Conservation (phyloP, 2,888 invertebrate species). For the Perdita meconis region DNA sequence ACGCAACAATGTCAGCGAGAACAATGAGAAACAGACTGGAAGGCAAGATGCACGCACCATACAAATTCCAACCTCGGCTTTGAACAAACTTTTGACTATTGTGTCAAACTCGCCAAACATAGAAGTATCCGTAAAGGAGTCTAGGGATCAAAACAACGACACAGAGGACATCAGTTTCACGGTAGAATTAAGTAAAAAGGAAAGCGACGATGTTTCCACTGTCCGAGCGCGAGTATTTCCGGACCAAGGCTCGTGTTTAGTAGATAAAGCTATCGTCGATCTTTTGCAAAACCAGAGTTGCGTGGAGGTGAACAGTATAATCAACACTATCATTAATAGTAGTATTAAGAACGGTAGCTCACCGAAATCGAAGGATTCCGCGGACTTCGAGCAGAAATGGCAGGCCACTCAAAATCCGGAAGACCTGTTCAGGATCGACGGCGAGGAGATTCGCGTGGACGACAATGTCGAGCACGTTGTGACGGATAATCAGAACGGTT, state of each 20-base stretch:
- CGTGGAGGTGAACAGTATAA: constrained; percentile 78
- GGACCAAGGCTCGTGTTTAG: constrained; percentile 81
- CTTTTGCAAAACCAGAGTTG: constrained; percentile 79
- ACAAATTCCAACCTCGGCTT: constrained; percentile 80
- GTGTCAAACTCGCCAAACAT: constrained; percentile 79
- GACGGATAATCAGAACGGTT: constrained; percentile 78
- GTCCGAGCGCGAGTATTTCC: constrained; percentile 82
- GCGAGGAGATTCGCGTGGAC: constrained; percentile 82
- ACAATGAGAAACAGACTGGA: constrained; percentile 33
- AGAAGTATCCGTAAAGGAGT: constrained; percentile 81
- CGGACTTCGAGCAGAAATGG: constrained; percentile 76
- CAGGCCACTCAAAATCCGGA: constrained; percentile 79
- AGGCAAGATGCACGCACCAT: constrained; percentile 74
- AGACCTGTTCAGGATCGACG: constrained; percentile 80
- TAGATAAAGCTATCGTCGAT: constrained; percentile 79
- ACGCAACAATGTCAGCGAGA: constrained; percentile 48
- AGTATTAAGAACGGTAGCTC: constrained; percentile 71
- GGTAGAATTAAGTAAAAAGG: constrained; percentile 80
- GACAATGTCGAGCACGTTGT: constrained; percentile 80
- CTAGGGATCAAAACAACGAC: constrained; percentile 76
- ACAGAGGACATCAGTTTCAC: constrained; percentile 82
- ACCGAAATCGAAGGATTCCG: constrained; percentile 72
- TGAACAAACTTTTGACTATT: constrained; percentile 81
- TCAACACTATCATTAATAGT: constrained; percentile 75
- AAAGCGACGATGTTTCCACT: constrained; percentile 67